A percentile compares a stretch with the other conserved stretches of the same genome.
Evolutionary conservation across 2,888 invertebrate species (phyloP).

Genomic region (Agrotis clavis): DNA sequence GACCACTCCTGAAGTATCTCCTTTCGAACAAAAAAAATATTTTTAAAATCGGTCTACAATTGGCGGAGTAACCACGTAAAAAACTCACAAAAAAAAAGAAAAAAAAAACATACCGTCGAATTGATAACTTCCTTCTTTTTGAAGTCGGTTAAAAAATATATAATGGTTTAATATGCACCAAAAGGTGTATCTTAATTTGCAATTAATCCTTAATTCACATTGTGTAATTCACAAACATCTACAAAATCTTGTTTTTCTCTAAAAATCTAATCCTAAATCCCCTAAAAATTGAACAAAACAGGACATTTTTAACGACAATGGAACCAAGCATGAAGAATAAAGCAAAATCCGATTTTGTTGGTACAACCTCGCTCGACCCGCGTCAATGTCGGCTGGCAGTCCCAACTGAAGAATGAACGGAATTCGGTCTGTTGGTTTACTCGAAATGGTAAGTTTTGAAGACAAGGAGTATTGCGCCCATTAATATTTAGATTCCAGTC

Average conservation of each 20-base stretch:
- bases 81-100: no score
- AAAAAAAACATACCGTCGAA: no score
- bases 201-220: no score
- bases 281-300: slow-evolving; percentile 24
- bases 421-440: slow-evolving; percentile 56
- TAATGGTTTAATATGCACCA: no score
- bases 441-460: slow-evolving; percentile 54
- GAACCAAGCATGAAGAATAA: slow-evolving; percentile 66
- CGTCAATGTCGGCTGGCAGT: slow-evolving; percentile 62
- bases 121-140: no score
- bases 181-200: no score
- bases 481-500: slow-evolving; percentile 47
- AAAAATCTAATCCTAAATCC: slow-evolving; percentile 10
- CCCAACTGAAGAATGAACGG: slow-evolving; percentile 53
- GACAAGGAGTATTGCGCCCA: slow-evolving; percentile 46
- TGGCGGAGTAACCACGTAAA: no score
- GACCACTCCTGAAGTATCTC: no score
- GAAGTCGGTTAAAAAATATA: no score
- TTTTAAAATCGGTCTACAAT: no score
- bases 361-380: slow-evolving; percentile 58
- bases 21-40: no score
- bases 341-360: slow-evolving; percentile 72
- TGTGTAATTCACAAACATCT: not conserved
- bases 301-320: slow-evolving; percentile 54
- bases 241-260: not conserved